Evolutionary conservation across 64 coral and sea anemone species (phyloP), one percentile per base, ranked within the genome.

Genomic region (Pocillopora verrucosa): DNA sequence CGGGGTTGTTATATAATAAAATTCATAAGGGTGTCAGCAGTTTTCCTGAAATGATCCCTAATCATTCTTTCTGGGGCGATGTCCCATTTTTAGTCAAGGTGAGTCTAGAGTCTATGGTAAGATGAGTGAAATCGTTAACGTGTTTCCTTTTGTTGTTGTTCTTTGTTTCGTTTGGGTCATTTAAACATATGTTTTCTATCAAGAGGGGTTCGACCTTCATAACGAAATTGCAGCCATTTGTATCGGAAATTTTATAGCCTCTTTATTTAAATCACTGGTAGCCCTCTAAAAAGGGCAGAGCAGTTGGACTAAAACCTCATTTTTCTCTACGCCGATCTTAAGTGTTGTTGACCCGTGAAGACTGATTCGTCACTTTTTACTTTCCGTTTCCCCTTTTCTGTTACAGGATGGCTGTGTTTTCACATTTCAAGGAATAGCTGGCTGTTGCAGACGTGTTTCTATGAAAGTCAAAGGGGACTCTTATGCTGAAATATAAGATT

Each of bases 51-150:
- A 75, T 91, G 83, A 38, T 91, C 11, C 90, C 90, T 6, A 91
- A 91, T 83, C 37, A 78, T 67, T 61, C 80, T 58, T 91, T 91
- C 73, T 91, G 90, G 90, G 69, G n/a, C 17, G 90, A 91, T 85
- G 69, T 91, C 1, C 81, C 90, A 72, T 86, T 78, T 25, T 75
- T 91, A 24, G 30, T 91, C 58, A 91, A 91, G 89, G 89, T 91
- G 65, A 82, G 80, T 80, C 13, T 19, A 20, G 51, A 12, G 74
- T 30, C 30, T 51, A 7, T 51, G 41, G 0, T 51, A 7, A 0
- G 41, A 7, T 3, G 1, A 51, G 41, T 51, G 41, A 51, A 51
- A 7, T 51, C 3, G 41, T 51, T 51, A 7, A 51, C 0, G 7
- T 51, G 41, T 51, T 51, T 51, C 41, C 41, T 51, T 51, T 51